Conservation (phyloP, 2,888 invertebrate species). For the Drosophila fulvimacula region DNA sequence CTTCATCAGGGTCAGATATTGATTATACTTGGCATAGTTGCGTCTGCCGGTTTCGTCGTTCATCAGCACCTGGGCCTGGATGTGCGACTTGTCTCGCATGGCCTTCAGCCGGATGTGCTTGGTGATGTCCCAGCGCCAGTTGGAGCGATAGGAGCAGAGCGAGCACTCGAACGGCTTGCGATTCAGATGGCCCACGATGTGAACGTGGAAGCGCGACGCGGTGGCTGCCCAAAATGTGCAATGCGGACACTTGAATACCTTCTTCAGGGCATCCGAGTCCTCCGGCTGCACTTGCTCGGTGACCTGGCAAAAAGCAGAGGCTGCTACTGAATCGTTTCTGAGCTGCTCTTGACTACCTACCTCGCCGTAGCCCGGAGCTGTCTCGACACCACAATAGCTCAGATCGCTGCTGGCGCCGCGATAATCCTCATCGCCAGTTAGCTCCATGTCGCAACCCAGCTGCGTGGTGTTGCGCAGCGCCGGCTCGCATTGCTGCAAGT, state of each 20-base stretch:
- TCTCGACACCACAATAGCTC: constrained; percentile 85
- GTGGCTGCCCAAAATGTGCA: constrained; percentile 97
- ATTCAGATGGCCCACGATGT: constrained; percentile 96
- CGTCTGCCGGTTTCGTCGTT: constrained; percentile 95
- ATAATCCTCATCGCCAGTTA: constrained; percentile 52
- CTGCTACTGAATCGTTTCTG: not conserved
- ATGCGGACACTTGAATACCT: constrained; percentile 96
- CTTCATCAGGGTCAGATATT: constrained; percentile 91
- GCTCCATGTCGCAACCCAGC: constrained; percentile 48
- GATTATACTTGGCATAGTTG: constrained; percentile 96
- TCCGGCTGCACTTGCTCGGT: constrained; percentile 87
- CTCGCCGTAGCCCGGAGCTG: constrained; percentile 86
- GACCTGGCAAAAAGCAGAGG: constrained; percentile 67
- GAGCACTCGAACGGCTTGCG: constrained; percentile 98
- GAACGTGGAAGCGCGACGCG: constrained; percentile 97
- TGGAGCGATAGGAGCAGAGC: constrained; percentile 95
- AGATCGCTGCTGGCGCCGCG: constrained; percentile 73
- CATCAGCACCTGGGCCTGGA: constrained; percentile 92
- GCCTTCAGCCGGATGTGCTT: constrained; percentile 97
- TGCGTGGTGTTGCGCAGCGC: constrained; percentile 32
- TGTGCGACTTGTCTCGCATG: constrained; percentile 92
- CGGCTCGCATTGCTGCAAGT: constrained; percentile 54
- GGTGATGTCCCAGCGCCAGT: constrained; percentile 98
- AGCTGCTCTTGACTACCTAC: constrained; percentile 52
- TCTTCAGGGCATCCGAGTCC: constrained; percentile 88